Evolutionary conservation across 2,113 vertebrate species (phyloP).

Genomic region (Amazona vittata): DNA sequence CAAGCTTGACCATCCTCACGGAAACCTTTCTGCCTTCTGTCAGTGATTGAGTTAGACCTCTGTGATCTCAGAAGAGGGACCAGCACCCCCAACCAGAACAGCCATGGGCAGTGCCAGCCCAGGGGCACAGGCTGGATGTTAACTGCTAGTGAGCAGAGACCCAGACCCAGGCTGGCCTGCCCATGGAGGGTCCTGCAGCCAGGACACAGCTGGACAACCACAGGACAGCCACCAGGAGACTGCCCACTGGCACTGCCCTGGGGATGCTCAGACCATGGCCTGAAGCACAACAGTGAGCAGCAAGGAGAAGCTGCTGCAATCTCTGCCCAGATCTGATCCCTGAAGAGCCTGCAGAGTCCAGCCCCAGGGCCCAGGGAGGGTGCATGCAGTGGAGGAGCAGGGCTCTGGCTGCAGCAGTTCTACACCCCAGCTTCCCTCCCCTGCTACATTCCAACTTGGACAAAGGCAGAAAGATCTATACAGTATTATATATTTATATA

Average conservation of each 20-base stretch:
- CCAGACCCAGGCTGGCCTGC: neutral
- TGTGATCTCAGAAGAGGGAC: neutral
- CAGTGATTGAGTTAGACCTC: neutral
- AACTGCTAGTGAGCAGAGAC: neutral
- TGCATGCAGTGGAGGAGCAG: neutral
- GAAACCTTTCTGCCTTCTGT: neutral
- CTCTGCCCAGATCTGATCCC: neutral
- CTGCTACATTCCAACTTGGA: neutral
- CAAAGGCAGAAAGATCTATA: constrained; percentile 39
- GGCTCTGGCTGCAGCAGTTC: neutral
- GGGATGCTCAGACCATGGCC: neutral
- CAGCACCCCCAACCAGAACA: neutral
- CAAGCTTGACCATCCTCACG: accelerated
- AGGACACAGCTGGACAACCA: neutral
- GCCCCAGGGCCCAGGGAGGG: neutral
- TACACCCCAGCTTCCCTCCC: neutral
- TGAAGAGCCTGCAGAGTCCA: neutral
- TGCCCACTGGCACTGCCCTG: neutral
- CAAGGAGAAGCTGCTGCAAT: neutral
- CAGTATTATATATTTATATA: constrained; percentile 57
- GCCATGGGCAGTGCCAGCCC: neutral
- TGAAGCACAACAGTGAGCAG: accelerated
- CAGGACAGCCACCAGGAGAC: neutral
- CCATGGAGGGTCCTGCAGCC: neutral
- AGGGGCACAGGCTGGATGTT: neutral